These are phyloP conservation scores for Leptinotarsa rubiginosa DNA, from an alignment of 2,888 invertebrate genomes.

Conservation along the genomic window DNA sequence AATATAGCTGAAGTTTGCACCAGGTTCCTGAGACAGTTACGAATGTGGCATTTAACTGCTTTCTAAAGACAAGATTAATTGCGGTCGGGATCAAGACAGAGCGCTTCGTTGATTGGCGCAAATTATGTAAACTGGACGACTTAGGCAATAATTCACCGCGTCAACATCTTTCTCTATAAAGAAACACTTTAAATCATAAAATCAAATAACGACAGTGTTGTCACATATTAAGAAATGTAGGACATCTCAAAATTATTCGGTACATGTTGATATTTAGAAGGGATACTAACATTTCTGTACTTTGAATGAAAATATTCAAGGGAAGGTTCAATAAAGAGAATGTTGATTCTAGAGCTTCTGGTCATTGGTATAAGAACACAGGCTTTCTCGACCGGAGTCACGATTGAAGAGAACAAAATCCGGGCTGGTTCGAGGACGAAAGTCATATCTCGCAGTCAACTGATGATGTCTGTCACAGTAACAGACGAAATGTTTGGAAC, in stretches of 20 bases:
- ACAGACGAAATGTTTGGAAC: too few relatives aligned
- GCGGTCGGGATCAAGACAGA: constrained; percentile 60
- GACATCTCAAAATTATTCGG: too few relatives aligned
- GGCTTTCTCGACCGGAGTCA: too few relatives aligned
- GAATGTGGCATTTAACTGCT: constrained; percentile 65
- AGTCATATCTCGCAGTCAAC: too few relatives aligned
- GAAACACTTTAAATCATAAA: constrained; percentile 57
- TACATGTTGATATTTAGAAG: too few relatives aligned
- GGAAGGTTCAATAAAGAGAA: too few relatives aligned
- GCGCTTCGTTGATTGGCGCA: constrained; percentile 63
- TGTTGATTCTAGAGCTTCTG: not conserved
- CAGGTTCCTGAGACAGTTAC: constrained; percentile 58
- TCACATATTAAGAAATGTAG: constrained; percentile 3
- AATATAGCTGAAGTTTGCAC: constrained; percentile 21
- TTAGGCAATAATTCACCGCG: constrained; percentile 44
- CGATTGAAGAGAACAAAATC: too few relatives aligned
- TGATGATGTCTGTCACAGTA: too few relatives aligned
- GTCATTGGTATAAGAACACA: too few relatives aligned
- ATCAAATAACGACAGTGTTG: constrained; percentile 32
- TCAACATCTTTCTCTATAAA: constrained; percentile 51
- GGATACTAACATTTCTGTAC: too few relatives aligned
- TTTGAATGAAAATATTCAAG: too few relatives aligned
- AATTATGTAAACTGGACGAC: constrained; percentile 63
- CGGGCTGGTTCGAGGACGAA: too few relatives aligned
- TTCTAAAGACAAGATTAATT: constrained; percentile 63